Conservation (phyloP, 2,888 invertebrate genomes). For the Eudasyphora cyanicolor region DNA sequence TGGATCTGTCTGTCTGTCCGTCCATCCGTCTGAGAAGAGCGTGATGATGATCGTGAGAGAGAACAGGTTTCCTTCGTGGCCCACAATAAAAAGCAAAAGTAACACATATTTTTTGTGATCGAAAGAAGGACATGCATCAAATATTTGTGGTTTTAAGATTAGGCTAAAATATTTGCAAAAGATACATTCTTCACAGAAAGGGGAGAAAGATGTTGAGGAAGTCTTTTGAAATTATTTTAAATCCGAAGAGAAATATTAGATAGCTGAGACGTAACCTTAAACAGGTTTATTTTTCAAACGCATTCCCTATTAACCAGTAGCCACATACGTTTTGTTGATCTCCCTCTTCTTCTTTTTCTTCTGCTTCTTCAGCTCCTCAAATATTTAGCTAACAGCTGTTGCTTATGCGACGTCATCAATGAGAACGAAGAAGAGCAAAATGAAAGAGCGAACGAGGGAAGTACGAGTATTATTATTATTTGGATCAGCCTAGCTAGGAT, state of each 20-base stretch:
- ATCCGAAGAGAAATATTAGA: neutral
- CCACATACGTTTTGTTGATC: neutral
- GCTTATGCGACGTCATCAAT: neutral
- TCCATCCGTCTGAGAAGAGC: neutral
- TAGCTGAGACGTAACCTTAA: neutral
- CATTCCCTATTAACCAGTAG: neutral
- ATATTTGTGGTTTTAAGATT: conserved; percentile 2
- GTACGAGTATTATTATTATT: neutral
- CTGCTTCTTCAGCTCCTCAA: neutral
- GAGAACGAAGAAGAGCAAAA: too few relatives aligned
- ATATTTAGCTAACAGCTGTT: conserved; percentile 13
- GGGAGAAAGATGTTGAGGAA: neutral
- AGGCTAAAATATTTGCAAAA: neutral
- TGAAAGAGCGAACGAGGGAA: too few relatives aligned
- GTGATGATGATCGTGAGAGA: conserved; percentile 6
- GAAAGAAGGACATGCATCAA: neutral
- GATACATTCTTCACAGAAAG: neutral
- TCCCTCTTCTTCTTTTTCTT: neutral
- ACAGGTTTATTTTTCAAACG: neutral
- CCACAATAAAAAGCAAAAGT: conserved; percentile 10
- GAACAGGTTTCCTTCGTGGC: conserved; percentile 16
- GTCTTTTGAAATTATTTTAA: neutral
- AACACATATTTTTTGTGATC: conserved; percentile 15
- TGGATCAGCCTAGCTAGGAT: neutral
- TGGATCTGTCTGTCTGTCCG: neutral